These are phyloP conservation scores for Typhlichthys subterraneus DNA, from an alignment of 2,797 vertebrate genomes.

Conservation along the genomic window DNA sequence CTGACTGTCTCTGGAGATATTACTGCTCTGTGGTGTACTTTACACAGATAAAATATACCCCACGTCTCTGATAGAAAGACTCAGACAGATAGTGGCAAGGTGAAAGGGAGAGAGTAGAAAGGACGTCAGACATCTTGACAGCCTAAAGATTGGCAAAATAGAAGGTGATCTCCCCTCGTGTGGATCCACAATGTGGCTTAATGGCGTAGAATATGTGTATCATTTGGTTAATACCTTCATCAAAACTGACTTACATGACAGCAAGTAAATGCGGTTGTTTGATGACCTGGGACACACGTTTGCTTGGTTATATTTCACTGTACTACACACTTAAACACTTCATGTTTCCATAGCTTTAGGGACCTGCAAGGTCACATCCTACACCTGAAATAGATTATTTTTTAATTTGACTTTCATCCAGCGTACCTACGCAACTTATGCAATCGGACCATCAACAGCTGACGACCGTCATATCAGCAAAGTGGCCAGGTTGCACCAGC, in stretches of 20 bases:
- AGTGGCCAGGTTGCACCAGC: too few relatives aligned
- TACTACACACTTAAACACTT: not conserved
- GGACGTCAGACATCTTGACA: slow-evolving; percentile 47
- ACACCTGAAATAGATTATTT: too few relatives aligned
- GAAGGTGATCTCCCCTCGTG: slow-evolving; percentile 33
- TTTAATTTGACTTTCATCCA: too few relatives aligned
- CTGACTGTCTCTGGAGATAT: slow-evolving; percentile 70
- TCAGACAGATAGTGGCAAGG: slow-evolving; percentile 66
- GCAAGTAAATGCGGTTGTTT: not conserved
- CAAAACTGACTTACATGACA: slow-evolving; percentile 3
- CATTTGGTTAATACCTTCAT: slow-evolving; percentile 2
- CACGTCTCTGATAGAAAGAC: slow-evolving; percentile 58
- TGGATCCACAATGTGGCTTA: slow-evolving; percentile 27
- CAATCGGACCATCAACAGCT: too few relatives aligned
- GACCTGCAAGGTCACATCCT: too few relatives aligned
- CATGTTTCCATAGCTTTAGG: not conserved
- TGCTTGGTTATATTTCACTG: not conserved
- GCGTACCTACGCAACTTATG: too few relatives aligned
- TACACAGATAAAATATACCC: slow-evolving; percentile 68
- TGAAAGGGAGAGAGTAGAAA: slow-evolving; percentile 58
- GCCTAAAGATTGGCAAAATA: slow-evolving; percentile 43
- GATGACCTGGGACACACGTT: not conserved
- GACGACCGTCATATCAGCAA: too few relatives aligned
- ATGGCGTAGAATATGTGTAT: slow-evolving; percentile 10
- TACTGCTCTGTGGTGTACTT: slow-evolving; percentile 71